A percentile compares a stretch with the other conserved stretches of the same genome.
Evolutionary conservation across 1,140 invertebrate species (phyloP).

Genomic region (Neodiprion virginianus): DNA sequence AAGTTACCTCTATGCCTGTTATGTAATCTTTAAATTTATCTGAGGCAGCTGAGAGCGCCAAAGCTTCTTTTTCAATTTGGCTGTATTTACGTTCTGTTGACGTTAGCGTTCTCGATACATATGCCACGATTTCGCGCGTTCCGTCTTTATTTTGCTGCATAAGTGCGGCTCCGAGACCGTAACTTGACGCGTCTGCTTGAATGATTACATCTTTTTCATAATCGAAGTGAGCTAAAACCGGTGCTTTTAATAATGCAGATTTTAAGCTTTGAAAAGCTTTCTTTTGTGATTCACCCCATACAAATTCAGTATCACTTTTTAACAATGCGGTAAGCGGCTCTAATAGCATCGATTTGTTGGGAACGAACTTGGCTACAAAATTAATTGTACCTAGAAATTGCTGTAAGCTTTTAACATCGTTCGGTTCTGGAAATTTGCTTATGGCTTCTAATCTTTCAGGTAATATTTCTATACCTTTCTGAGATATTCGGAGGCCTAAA

Average conservation of each 20-base stretch:
- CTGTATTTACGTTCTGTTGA: constrained; percentile 53
- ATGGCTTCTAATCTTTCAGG: constrained; percentile 42
- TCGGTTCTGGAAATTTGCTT: constrained; percentile 38
- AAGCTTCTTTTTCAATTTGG: constrained; percentile 61
- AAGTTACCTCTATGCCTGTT: constrained; percentile 51
- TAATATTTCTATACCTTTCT: constrained; percentile 37
- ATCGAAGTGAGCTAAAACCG: constrained; percentile 27
- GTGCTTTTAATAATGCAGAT: constrained; percentile 16
- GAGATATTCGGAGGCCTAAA: constrained; percentile 40
- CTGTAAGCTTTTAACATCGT: constrained; percentile 47
- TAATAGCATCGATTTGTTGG: constrained; percentile 31
- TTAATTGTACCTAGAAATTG: constrained; percentile 36
- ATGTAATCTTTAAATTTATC: constrained; percentile 54
- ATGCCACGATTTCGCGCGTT: constrained; percentile 38
- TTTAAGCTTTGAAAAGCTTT: constrained; percentile 25
- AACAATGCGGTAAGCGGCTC: constrained; percentile 34
- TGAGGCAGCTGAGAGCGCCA: constrained; percentile 54
- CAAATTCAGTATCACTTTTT: constrained; percentile 24
- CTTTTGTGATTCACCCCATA: constrained; percentile 29
- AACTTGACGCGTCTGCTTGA: no score
- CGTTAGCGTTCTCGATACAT: constrained; percentile 50
- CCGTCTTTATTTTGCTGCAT: constrained; percentile 13
- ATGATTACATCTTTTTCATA: constrained; percentile 14
- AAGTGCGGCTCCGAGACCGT: no score
- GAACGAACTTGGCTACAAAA: constrained; percentile 35